Base-by-base conservation (phyloP, 2,113 vertebrate genomes). In the Ursus arctos region DNA sequence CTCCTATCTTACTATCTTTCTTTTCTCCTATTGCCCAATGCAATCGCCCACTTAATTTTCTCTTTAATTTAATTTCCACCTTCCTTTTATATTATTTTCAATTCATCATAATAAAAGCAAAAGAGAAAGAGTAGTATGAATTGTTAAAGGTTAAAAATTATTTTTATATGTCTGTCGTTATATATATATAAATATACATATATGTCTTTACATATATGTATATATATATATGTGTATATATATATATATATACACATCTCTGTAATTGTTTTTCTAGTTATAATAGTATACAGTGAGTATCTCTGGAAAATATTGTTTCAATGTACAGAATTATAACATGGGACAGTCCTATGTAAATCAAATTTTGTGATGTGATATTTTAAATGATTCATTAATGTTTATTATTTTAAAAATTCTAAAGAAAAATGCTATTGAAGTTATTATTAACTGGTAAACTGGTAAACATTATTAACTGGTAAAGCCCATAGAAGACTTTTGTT, bases 1-100 rank as follows among this genome's bases (percentile, higher is more conserved):
- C 57, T 28, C 13, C 24, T 85, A 5, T 74, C 7, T 65, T 40
- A 47, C 18, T 9, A 14, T 77, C 6, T 93, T 57, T 90, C 18
- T 86, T 72, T 86, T 77, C 21, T 87, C 43, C 55, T 33, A n/a
- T 76, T 76, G 40, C 14, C 33, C 47, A 92, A 5, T 18, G 8
- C 36, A 74, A 79, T 65, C 33, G 67, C 3, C 7, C 51, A 86
- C 14, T 92, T 95, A 40, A 49, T 79, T 72, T 86, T 15, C 84
- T 88, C n/a, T 86, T 90, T 61, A n/a, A 10, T 51, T 12, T 43
- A 57, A 59, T 6, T 43, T 43, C 7, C 3, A 65, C 7, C 9
- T 71, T 95, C 19, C 6, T 80, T 93, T 83, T 63, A 59, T 51
- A 71, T 24, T 77, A 57, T 77, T 89, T 93, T 93, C 12, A 95